These are phyloP conservation scores for Olivierus martensii DNA, from an alignment of 1,140 invertebrate genomes.

Conservation along the genomic window DNA sequence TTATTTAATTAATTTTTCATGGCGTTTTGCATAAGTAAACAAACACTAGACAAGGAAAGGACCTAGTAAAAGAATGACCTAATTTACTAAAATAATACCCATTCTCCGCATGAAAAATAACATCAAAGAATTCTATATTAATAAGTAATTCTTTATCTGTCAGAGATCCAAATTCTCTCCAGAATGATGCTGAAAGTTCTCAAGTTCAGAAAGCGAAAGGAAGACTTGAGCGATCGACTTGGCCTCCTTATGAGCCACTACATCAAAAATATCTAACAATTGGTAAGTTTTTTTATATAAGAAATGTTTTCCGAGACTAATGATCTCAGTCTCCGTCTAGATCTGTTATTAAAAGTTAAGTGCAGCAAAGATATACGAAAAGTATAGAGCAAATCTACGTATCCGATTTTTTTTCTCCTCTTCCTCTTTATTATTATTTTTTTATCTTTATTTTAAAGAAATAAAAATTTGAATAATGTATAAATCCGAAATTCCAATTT, in stretches of 20 bases:
- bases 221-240: conserved; percentile 27
- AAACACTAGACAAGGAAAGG: not conserved
- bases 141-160: not conserved
- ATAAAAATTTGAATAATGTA: no score
- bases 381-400: no score
- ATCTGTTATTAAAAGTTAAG: no score
- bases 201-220: conserved; percentile 1
- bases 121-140: not conserved
- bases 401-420: no score
- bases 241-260: conserved; percentile 78
- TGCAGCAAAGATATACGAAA: no score
- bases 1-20: no score
- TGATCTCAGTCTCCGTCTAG: no score
- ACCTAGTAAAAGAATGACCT: not conserved
- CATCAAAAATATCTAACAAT: conserved; percentile 55
- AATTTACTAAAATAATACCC: not conserved
- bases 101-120: not conserved
- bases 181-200: not conserved
- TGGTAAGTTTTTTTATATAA: conserved; percentile 14
- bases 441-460: no score
- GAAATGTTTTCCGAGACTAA: no score
- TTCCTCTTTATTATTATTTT: no score
- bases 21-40: no score
- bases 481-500: no score
- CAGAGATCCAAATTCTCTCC: not conserved